A percentile compares a stretch with the other conserved stretches of the same genome.
phyloP scores from a whole-genome alignment of 2,797 vertebrate species.

The Crocodylus rhombifer region DNA sequence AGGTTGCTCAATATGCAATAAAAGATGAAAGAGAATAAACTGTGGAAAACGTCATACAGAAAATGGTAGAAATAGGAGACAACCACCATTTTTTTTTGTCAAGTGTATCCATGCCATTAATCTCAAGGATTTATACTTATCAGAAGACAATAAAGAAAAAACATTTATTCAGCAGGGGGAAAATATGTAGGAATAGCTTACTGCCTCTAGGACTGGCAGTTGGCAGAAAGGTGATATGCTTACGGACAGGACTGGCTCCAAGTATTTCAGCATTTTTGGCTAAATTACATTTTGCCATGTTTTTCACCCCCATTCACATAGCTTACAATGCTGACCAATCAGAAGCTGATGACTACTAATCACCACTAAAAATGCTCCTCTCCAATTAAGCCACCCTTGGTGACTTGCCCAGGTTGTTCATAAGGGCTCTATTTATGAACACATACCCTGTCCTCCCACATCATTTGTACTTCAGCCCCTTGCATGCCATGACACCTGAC shows the following conservation, averaged over 20 bases:
- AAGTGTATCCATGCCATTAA: background rate
- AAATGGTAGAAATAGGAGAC: background rate
- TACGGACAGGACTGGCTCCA: no score
- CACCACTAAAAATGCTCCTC: no score
- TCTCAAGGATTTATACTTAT: constrained; percentile 4
- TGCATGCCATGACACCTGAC: background rate
- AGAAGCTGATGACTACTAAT: no score
- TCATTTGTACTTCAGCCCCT: background rate
- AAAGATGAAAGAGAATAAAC: constrained; percentile 12
- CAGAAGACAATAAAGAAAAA: background rate
- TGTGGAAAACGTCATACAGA: constrained; percentile 22
- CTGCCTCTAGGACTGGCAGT: background rate
- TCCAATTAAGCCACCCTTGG: no score
- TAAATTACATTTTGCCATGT: no score
- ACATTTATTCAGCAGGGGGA: background rate
- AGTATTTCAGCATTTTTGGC: no score
- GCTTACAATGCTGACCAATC: no score
- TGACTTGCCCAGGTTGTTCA: no score
- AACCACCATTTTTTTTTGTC: constrained; percentile 9
- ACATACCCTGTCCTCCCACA: background rate
- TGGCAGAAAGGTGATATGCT: background rate
- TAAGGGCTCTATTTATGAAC: no score
- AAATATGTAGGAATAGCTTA: background rate
- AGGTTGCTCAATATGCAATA: constrained; percentile 35
- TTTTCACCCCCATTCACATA: no score